Conservation (phyloP, 2,888 invertebrate genomes). For the Herminia tarsipennalis region DNA sequence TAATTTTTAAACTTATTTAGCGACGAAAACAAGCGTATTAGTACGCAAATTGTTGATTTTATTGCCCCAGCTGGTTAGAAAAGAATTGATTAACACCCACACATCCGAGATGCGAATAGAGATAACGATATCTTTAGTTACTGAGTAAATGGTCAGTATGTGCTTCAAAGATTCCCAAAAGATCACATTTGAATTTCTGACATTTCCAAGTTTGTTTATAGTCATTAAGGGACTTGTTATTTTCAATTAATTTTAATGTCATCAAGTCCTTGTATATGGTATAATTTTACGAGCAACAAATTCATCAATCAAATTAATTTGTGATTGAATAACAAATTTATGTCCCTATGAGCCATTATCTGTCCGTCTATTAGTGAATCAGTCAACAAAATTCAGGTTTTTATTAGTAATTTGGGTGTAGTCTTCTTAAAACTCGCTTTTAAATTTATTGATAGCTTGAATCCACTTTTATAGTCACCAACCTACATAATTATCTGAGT, state of each 20-base stretch:
- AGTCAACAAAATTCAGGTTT: conserved; percentile 38
- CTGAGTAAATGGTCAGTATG: conserved; percentile 5
- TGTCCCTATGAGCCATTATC: conserved; percentile 32
- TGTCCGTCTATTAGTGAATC: conserved; percentile 34
- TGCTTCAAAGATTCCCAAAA: conserved; percentile 10
- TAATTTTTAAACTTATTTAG: conserved; percentile 63
- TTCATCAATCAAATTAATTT: conserved; percentile 40
- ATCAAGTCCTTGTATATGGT: conserved; percentile 5
- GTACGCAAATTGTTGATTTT: conserved; percentile 64
- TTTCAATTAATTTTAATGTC: conserved; percentile 2
- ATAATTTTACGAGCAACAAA: conserved; percentile 34
- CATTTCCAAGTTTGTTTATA: conserved; percentile 12
- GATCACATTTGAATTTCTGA: conserved; percentile 3
- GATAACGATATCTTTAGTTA: conserved; percentile 41
- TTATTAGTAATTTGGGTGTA: conserved; percentile 33
- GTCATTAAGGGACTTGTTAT: background rate
- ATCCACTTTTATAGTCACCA: conserved; percentile 56
- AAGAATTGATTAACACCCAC: conserved; percentile 59
- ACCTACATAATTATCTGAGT: conserved; percentile 61
- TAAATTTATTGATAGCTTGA: conserved; percentile 49
- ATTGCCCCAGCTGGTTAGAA: conserved; percentile 49
- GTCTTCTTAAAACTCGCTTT: conserved; percentile 36
- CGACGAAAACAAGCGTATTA: conserved; percentile 60
- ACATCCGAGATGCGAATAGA: conserved; percentile 38
- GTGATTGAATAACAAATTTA: conserved; percentile 37